A percentile compares a stretch with the other conserved stretches of the same genome.
Evolutionary conservation across 2,797 vertebrate genomes (phyloP).

Genomic region (Cirrhinus mrigala): DNA sequence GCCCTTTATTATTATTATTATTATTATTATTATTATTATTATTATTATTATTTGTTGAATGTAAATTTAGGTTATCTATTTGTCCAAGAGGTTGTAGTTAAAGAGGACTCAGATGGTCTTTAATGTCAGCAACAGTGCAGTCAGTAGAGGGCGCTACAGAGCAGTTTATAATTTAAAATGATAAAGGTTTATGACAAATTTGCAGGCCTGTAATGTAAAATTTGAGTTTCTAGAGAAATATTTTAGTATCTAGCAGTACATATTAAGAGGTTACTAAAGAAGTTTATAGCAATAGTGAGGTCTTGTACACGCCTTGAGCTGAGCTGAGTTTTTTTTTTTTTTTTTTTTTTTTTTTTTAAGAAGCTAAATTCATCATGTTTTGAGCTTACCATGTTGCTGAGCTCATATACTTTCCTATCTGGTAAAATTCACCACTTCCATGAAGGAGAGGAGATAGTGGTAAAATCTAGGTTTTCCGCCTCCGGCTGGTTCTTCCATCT

Average conservation of each 20-base stretch:
- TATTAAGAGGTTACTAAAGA: not conserved
- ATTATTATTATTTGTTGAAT: not conserved
- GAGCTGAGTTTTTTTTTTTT: too few relatives aligned
- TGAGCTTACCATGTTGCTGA: not conserved
- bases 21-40: too few relatives aligned
- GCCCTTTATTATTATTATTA: too few relatives aligned
- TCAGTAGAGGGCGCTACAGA: constrained; percentile 5
- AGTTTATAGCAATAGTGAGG: not conserved
- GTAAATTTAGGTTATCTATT: not conserved
- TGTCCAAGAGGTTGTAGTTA: not conserved
- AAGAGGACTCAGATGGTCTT: not conserved
- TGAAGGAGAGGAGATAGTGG: constrained; percentile 16
- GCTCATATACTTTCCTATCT: constrained; percentile 7
- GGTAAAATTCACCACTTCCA: not conserved
- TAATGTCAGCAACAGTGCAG: not conserved
- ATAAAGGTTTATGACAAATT: not conserved
- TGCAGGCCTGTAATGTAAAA: not conserved
- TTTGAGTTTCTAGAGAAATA: not conserved
- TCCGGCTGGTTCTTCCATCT: constrained; percentile 40
- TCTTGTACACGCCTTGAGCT: not conserved
- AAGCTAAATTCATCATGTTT: not conserved
- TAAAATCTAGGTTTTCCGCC: constrained; percentile 58
- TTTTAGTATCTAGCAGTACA: not conserved
- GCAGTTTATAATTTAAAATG: not conserved
- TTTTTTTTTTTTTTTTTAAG: not conserved